Percentiles rank a stretch among this genome's conserved stretches.
Conservation (phyloP, 2,113 vertebrate species). For the Peromyscus polionotus region DNA sequence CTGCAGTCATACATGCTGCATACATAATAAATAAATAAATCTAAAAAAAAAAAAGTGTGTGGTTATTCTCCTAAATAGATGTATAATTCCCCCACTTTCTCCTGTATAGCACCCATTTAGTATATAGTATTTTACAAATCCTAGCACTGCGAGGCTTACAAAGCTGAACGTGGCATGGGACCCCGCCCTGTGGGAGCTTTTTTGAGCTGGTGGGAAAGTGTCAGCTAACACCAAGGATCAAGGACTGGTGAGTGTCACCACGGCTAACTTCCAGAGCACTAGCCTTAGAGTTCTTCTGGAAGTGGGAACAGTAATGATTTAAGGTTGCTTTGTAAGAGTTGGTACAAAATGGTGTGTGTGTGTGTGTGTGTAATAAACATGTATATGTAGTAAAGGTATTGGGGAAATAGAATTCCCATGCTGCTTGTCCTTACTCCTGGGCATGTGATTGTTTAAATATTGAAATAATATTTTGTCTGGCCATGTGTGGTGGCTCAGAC, state of each 20-base stretch:
- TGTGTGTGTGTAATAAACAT: background rate
- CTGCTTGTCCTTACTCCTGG: background rate
- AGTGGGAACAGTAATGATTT: background rate
- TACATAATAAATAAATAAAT: no score
- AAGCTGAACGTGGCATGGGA: background rate
- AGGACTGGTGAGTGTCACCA: background rate
- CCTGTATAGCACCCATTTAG: background rate
- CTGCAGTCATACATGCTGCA: no score
- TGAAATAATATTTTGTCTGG: background rate
- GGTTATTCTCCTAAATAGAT: background rate
- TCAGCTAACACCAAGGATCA: background rate
- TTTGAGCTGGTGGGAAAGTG: background rate
- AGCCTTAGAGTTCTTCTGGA: background rate
- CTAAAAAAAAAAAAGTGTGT: background rate
- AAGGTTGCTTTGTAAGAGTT: background rate
- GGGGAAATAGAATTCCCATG: background rate
- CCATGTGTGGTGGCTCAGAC: background rate
- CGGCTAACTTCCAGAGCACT: background rate
- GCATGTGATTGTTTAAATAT: background rate
- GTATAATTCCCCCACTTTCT: background rate
- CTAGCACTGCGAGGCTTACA: background rate
- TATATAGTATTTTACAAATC: background rate
- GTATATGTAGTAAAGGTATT: background rate
- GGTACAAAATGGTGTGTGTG: background rate
- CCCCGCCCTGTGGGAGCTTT: background rate